Conservation (phyloP, 2,113 vertebrate genomes). For the Lynx canadensis region DNA sequence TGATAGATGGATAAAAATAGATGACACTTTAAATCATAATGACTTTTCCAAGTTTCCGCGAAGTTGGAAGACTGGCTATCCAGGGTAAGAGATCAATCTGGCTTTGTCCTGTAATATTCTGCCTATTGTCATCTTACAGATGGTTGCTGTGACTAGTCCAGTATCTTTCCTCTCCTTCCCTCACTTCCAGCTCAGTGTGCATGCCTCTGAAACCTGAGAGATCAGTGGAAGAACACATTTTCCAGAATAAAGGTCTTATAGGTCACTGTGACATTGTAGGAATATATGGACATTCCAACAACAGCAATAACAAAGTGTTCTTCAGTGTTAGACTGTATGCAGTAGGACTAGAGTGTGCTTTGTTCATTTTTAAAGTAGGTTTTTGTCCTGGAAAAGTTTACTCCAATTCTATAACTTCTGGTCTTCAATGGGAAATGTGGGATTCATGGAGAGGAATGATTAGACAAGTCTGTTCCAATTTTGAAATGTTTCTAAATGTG, state of each 20-base stretch:
- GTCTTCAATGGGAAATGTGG: background rate
- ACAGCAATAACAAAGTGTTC: background rate
- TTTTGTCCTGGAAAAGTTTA: background rate
- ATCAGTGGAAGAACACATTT: background rate
- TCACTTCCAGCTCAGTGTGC: background rate
- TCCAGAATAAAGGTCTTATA: background rate
- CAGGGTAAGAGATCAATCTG: background rate
- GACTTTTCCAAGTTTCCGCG: background rate
- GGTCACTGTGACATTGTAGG: background rate
- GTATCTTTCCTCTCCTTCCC: background rate
- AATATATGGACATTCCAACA: background rate
- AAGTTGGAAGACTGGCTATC: background rate
- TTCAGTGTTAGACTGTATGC: background rate
- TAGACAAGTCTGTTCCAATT: background rate
- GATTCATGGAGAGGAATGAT: background rate
- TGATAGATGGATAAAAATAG: background rate
- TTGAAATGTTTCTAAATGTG: slow-evolving; percentile 12
- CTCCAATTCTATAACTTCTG: background rate
- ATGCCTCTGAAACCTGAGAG: background rate
- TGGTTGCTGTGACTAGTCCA: background rate
- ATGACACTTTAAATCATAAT: background rate
- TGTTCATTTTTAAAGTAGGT: background rate
- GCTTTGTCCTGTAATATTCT: background rate
- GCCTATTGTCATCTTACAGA: background rate
- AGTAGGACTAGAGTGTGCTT: background rate